A percentile compares a stretch with the other conserved stretches of the same genome.
Conservation (phyloP, 2,888 invertebrate species). For the Acanthosoma haemorrhoidale region DNA sequence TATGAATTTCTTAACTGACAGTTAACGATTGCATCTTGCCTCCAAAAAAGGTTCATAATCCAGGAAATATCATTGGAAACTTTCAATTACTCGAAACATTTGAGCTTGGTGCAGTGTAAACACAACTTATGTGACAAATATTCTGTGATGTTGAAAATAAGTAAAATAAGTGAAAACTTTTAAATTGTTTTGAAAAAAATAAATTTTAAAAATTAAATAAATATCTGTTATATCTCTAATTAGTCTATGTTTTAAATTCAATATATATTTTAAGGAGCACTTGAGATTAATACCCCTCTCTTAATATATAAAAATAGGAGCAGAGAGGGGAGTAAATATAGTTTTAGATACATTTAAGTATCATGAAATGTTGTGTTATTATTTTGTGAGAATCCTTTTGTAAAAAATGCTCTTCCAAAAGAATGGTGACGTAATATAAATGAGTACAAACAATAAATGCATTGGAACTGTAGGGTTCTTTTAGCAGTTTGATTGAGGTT, state of each 20-base stretch:
- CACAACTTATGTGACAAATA: slow-evolving; percentile 16
- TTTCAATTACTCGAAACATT: background rate
- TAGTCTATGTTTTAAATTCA: slow-evolving; percentile 25
- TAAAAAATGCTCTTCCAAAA: background rate
- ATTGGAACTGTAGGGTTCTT: background rate
- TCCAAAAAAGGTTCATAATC: background rate
- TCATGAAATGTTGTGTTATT: background rate
- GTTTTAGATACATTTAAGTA: background rate
- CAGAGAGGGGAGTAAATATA: background rate
- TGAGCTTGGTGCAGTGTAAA: slow-evolving; percentile 9
- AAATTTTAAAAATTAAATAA: background rate
- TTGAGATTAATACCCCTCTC: background rate
- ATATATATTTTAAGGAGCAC: slow-evolving; percentile 21
- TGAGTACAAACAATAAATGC: background rate
- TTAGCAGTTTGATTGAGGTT: background rate
- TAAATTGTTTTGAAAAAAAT: background rate
- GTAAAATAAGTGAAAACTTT: slow-evolving; percentile 11
- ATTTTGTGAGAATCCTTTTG: slow-evolving; percentile 3
- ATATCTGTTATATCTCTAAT: slow-evolving; percentile 15
- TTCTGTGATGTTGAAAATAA: slow-evolving; percentile 20
- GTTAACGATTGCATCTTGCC: too few relatives aligned
- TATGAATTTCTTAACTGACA: background rate
- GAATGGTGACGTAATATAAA: background rate
- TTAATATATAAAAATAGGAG: slow-evolving; percentile 5
- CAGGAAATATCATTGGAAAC: background rate